phyloP scores from a whole-genome alignment of 2,888 invertebrate genomes.

The Amaurobius ferox region DNA sequence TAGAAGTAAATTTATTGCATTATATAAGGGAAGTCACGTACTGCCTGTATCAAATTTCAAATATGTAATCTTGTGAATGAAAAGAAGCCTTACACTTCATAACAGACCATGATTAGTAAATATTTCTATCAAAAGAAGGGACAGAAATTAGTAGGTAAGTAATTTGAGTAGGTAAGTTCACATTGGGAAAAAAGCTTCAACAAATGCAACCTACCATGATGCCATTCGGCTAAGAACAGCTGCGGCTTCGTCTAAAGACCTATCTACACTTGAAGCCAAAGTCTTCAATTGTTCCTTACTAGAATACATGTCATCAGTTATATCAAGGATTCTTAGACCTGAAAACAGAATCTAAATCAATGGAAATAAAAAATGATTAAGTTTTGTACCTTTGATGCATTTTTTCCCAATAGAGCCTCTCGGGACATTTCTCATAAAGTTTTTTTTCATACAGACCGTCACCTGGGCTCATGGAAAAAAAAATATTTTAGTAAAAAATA shows the following conservation, averaged over 20 bases:
- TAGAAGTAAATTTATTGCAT: too few relatives aligned
- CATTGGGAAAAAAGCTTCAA: too few relatives aligned
- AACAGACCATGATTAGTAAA: too few relatives aligned
- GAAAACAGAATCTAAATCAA: too few relatives aligned
- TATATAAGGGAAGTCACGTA: too few relatives aligned
- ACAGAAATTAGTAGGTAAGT: too few relatives aligned
- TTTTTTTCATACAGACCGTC: constrained; percentile 47
- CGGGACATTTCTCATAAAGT: constrained; percentile 34
- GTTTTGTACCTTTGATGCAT: constrained; percentile 29
- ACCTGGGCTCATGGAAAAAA: constrained; percentile 25
- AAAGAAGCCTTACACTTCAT: too few relatives aligned
- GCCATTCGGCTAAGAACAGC: constrained; percentile 97
- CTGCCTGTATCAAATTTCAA: too few relatives aligned
- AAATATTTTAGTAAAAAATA: background rate
- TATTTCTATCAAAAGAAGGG: too few relatives aligned
- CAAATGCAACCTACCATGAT: constrained; percentile 78
- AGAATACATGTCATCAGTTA: constrained; percentile 81
- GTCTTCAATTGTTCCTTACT: constrained; percentile 92
- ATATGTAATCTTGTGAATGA: too few relatives aligned
- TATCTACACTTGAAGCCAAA: constrained; percentile 91
- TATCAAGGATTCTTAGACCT: constrained; percentile 86
- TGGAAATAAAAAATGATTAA: background rate
- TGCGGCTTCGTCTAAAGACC: constrained; percentile 97
- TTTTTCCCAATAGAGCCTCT: constrained; percentile 52
- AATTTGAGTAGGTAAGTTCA: too few relatives aligned